phyloP scores from a whole-genome alignment of 30 jellyfish, hydroid and myxozoan genomes.

The Aurelia coerulea region DNA sequence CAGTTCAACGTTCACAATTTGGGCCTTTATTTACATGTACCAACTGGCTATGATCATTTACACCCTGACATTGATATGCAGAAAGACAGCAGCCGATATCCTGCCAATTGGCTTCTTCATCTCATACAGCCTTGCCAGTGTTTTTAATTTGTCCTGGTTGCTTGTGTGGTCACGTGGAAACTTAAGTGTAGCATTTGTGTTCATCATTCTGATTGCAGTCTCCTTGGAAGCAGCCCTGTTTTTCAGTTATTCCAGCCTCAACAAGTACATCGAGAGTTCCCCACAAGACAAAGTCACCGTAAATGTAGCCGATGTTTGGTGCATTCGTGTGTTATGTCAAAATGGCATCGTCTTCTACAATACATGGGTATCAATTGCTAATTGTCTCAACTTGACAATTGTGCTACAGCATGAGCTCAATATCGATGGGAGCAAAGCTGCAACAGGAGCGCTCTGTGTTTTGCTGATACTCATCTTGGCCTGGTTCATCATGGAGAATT shows the following conservation, averaged over 20 bases:
- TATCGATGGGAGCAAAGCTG: constrained; percentile 36
- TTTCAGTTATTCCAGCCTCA: constrained; percentile 47
- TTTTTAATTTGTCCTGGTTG: constrained; percentile 64
- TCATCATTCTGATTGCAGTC: constrained; percentile 53
- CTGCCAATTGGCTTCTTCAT: constrained; percentile 60
- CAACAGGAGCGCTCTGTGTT: constrained; percentile 53
- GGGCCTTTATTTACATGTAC: constrained; percentile 77
- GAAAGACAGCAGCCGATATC: constrained; percentile 63
- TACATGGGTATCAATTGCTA: constrained; percentile 79
- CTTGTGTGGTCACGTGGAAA: constrained; percentile 74
- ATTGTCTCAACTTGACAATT: constrained; percentile 59
- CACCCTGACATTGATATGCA: constrained; percentile 67
- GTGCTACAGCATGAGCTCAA: constrained; percentile 45
- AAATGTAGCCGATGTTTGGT: constrained; percentile 67
- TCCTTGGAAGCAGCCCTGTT: constrained; percentile 49
- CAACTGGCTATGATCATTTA: constrained; percentile 75
- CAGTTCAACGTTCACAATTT: constrained; percentile 69
- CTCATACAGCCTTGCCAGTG: constrained; percentile 42
- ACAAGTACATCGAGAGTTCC: constrained; percentile 23
- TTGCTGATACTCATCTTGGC: constrained; percentile 33
- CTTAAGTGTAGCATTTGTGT: constrained; percentile 65
- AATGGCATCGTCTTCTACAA: constrained; percentile 76
- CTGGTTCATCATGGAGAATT: constrained; percentile 80
- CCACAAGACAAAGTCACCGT: constrained; percentile 15
- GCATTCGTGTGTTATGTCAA: constrained; percentile 68